A percentile compares a stretch with the other conserved stretches of the same genome.
These are phyloP conservation scores for Agapornis roseicollis DNA, from an alignment of 2,113 vertebrate genomes.

Conservation along the genomic window DNA sequence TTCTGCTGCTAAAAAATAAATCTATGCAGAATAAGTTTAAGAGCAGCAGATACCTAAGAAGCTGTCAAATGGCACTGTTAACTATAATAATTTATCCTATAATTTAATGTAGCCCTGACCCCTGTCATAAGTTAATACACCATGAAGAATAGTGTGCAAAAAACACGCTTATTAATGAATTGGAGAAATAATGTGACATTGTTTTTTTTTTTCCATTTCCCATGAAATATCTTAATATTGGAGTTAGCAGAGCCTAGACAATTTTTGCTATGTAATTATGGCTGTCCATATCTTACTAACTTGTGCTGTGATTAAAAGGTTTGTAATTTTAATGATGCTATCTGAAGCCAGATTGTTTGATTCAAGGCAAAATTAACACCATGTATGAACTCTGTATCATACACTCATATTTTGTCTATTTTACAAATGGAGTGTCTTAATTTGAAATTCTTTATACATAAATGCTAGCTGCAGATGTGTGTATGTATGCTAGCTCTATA, in stretches of 20 bases:
- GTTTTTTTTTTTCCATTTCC: conserved; percentile 82
- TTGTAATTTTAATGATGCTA: conserved; percentile 71
- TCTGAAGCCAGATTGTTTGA: conserved; percentile 37
- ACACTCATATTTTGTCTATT: neutral
- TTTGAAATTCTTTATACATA: neutral
- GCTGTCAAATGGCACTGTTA: conserved; percentile 82
- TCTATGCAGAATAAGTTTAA: conserved; percentile 43
- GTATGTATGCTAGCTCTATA: neutral
- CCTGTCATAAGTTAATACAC: conserved; percentile 86
- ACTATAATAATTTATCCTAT: conserved; percentile 82
- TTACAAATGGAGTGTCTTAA: neutral
- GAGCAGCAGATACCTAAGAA: conserved; percentile 66
- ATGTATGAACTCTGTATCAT: neutral
- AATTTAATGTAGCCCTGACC: conserved; percentile 87
- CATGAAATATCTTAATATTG: conserved; percentile 83
- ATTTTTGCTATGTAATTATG: conserved; percentile 72
- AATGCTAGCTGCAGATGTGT: neutral
- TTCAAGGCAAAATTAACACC: conserved; percentile 17
- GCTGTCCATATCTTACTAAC: conserved; percentile 67
- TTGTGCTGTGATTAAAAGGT: conserved; percentile 66
- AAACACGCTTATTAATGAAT: conserved; percentile 84
- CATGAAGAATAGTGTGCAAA: conserved; percentile 81
- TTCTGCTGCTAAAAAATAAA: conserved; percentile 10
- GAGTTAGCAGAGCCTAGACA: conserved; percentile 70
- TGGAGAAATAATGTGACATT: conserved; percentile 79